Evolutionary conservation across 1,140 invertebrate genomes (phyloP).

Genomic region (Elymnias hypermnestra): DNA sequence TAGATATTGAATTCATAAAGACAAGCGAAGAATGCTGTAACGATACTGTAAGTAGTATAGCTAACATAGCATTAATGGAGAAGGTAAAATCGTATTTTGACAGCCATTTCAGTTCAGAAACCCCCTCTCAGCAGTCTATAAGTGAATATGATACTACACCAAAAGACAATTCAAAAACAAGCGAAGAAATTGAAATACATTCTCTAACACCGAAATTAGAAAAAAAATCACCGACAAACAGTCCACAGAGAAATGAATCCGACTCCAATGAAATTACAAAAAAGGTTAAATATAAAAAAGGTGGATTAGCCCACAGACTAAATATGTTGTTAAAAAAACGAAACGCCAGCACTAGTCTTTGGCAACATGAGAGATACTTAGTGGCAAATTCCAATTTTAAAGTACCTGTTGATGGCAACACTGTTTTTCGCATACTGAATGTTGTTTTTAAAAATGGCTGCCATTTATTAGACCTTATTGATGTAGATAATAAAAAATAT

Average conservation of each 20-base stretch:
- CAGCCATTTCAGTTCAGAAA: slow-evolving; percentile 41
- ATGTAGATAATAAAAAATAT: slow-evolving; percentile 32
- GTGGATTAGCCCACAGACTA: slow-evolving; percentile 45
- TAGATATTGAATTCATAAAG: too few species aligned
- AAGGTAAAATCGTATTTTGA: slow-evolving; percentile 53
- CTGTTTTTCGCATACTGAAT: slow-evolving; percentile 39
- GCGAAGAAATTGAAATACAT: slow-evolving; percentile 40
- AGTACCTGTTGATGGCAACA: slow-evolving; percentile 44
- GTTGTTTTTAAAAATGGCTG: slow-evolving; percentile 44
- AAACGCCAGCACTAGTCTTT: slow-evolving; percentile 44
- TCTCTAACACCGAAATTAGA: slow-evolving; percentile 18
- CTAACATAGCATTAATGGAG: slow-evolving; percentile 27
- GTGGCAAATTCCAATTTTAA: slow-evolving; percentile 55
- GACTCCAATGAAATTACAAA: too few species aligned
- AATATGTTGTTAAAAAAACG: slow-evolving; percentile 52
- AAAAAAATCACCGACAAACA: slow-evolving; percentile 10
- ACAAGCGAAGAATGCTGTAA: not conserved
- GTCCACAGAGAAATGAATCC: too few species aligned
- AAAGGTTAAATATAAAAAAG: slow-evolving; percentile 54
- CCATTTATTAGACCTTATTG: slow-evolving; percentile 36
- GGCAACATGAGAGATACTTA: slow-evolving; percentile 61
- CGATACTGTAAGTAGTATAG: not conserved
- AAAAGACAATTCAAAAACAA: slow-evolving; percentile 34
- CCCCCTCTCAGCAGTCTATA: slow-evolving; percentile 45
- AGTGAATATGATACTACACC: slow-evolving; percentile 45